Conservation (phyloP, 2,797 vertebrate species). For the Valencia hispanica region DNA sequence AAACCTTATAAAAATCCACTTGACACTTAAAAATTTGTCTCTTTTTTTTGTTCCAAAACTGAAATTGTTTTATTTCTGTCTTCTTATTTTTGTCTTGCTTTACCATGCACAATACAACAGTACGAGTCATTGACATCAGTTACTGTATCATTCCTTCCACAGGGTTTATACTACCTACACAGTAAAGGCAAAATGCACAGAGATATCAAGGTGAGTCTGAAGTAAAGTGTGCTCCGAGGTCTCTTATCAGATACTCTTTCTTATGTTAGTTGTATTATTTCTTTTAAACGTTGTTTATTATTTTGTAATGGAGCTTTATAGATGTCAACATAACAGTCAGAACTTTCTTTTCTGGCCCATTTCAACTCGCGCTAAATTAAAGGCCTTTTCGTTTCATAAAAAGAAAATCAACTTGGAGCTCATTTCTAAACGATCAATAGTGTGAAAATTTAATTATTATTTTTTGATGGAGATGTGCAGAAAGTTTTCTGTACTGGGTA, state of each 20-base stretch:
- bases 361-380: not conserved
- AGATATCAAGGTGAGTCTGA: conserved; percentile 93
- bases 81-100: not conserved
- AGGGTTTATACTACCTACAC: conserved; percentile 98
- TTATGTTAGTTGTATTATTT: not conserved
- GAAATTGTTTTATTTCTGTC: not conserved
- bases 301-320: not conserved
- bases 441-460: no score
- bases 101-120: not conserved
- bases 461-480: not conserved
- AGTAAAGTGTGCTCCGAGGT: not conserved
- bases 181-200: conserved; percentile 99
- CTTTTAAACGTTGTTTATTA: not conserved
- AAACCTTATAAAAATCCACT: not conserved
- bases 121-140: not conserved
- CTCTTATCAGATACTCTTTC: not conserved
- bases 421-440: no score
- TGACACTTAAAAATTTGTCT: no score
- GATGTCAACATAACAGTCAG: not conserved
- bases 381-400: not conserved
- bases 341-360: not conserved
- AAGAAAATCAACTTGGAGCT: not conserved
- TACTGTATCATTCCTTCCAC: conserved; percentile 41
- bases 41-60: not conserved
- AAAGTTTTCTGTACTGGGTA: not conserved